Evolutionary conservation across 2,113 vertebrate genomes (phyloP), one percentile per base, ranked within the genome.

Genomic region (Leucoraja erinaceus): DNA sequence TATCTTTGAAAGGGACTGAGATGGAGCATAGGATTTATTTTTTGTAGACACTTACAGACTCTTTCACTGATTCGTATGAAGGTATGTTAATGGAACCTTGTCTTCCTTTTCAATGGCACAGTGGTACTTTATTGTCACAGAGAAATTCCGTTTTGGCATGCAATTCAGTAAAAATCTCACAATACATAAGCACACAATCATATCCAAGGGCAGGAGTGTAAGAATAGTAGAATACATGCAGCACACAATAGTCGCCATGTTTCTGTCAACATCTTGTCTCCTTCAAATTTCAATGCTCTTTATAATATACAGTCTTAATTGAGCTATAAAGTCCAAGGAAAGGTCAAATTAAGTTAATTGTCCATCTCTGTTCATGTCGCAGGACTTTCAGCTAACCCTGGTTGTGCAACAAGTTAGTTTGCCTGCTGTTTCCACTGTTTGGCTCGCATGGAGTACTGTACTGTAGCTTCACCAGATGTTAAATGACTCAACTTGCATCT

Each of bases 391-490:
- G 56, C 33, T 38, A 16, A 18, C 18, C 31, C 47, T 38, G 33
- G 78, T 47, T 56, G 56, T 86, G 83, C 12, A n/a, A 86, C 63
- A 1, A 14, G 11, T 86, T n/a, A 63, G 12, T 59, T 61, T 14
- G 28, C 28, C 14, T 86, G 83, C 56, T 84, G 56, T 12, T 86
- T 63, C 56, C 12, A 11, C 56, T 86, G n/a, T n/a, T 86, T 86
- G 61, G 28, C 83, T 61, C 54, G 47, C 78, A 56, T 81, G 47
- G 22, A 8, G 16, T 86, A 11, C 12, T 31, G 12, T 31, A 6
- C 3, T 61, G 83, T n/a, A 63, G 28, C n/a, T 86, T 86, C 56
- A 86, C 83, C 83, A 86, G 83, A 88, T 88, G 83, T 88, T 25
- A 63, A 88, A 61, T 31, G 59, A 88, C n/a, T 88, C 83, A 88